Evolutionary conservation across 1,140 invertebrate species (phyloP).

Genomic region (Pristionchus pacificus): DNA sequence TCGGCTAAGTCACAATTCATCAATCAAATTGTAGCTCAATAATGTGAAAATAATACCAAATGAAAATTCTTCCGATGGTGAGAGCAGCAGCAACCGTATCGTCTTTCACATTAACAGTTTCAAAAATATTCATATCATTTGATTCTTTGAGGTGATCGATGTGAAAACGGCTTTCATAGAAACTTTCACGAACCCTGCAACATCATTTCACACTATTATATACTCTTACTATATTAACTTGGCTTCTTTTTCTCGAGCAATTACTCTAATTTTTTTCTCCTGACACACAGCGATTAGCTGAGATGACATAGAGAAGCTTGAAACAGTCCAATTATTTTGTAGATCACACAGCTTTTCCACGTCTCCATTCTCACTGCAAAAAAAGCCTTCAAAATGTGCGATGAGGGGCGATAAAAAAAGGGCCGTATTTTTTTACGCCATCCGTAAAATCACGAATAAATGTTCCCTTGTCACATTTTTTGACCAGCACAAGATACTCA

Average conservation of each 20-base stretch:
- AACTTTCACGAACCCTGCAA: neutral
- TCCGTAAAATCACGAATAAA: no score
- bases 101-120: neutral
- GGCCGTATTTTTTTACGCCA: no score
- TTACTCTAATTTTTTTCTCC: neutral
- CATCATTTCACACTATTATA: neutral
- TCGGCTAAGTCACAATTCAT: no score
- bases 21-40: neutral
- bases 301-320: neutral
- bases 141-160: neutral
- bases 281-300: neutral
- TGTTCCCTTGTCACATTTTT: no score
- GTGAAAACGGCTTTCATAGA: neutral
- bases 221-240: neutral
- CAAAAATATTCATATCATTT: neutral
- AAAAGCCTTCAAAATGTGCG: no score
- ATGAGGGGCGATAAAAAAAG: no score
- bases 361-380: neutral
- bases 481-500: no score
- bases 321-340: neutral
- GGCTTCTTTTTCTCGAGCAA: neutral
- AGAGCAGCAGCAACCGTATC: neutral
- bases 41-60: neutral
- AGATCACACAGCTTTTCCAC: neutral
- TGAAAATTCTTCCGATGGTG: neutral